Evolutionary conservation across 2,888 invertebrate genomes (phyloP).

Genomic region (Sminthurinus aureus): DNA sequence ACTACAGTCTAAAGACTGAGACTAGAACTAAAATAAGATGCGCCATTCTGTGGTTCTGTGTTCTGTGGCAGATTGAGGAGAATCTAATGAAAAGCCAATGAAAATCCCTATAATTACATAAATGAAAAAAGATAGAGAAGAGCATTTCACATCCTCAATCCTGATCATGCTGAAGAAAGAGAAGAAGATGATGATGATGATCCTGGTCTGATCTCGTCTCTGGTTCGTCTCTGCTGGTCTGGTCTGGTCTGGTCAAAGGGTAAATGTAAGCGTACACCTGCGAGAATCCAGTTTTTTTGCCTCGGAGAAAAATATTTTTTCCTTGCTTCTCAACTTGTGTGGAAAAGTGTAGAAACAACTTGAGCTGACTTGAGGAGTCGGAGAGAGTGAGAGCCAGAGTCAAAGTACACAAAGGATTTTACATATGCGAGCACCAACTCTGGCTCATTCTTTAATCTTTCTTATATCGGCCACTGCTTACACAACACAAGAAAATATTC

Average conservation of each 20-base stretch:
- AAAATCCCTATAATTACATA: conserved; percentile 45
- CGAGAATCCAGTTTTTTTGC: conserved; percentile 42
- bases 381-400: not conserved
- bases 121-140: conserved; percentile 40
- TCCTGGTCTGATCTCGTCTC: too few relatives aligned
- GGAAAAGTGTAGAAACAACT: not conserved
- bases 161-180: too few relatives aligned
- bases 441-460: conserved; percentile 19
- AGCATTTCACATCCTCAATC: conserved; percentile 16
- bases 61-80: too few relatives aligned
- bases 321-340: not conserved
- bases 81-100: conserved; percentile 40
- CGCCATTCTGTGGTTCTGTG: too few relatives aligned
- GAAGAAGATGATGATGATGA: too few relatives aligned
- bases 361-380: not conserved
- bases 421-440: not conserved
- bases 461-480: not conserved
- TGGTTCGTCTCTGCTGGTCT: too few relatives aligned
- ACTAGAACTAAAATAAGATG: too few relatives aligned
- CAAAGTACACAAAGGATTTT: not conserved
- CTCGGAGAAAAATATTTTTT: conserved; percentile 39
- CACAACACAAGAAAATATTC: not conserved
- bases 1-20: too few relatives aligned
- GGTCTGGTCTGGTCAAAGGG: conserved; percentile 31
- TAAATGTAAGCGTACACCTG: conserved; percentile 43